These are phyloP conservation scores for Sminthopsis crassicaudata DNA, from an alignment of 2,113 vertebrate species.

Conservation along the genomic window DNA sequence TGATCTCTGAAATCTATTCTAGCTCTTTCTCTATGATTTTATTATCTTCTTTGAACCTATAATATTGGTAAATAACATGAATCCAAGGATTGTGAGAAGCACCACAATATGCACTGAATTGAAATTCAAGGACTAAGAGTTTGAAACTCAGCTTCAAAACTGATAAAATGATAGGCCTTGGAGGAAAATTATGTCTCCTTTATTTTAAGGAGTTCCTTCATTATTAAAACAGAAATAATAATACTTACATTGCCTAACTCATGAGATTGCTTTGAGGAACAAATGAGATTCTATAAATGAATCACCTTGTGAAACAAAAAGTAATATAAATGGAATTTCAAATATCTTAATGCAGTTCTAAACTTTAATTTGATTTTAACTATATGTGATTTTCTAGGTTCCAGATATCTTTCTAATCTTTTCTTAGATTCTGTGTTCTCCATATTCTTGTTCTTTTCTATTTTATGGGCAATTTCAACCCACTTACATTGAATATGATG, in stretches of 20 bases:
- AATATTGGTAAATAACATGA: neutral
- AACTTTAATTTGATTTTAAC: neutral
- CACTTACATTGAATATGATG: neutral
- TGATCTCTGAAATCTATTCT: neutral
- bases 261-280: neutral
- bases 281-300: neutral
- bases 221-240: neutral
- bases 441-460: neutral
- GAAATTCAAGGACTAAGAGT: neutral
- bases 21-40: neutral
- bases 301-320: neutral
- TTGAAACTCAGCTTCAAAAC: neutral
- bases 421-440: neutral
- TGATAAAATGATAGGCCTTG: neutral
- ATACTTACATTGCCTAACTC: too few relatives aligned
- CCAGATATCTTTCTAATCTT: neutral
- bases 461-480: neutral
- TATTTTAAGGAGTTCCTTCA: neutral
- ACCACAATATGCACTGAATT: neutral
- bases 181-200: neutral
- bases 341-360: neutral
- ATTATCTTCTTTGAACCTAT: neutral
- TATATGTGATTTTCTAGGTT: neutral
- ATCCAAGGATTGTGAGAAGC: neutral
- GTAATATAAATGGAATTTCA: neutral